Conservation (phyloP, 2,113 vertebrate genomes). For the Clupea harengus region DNA sequence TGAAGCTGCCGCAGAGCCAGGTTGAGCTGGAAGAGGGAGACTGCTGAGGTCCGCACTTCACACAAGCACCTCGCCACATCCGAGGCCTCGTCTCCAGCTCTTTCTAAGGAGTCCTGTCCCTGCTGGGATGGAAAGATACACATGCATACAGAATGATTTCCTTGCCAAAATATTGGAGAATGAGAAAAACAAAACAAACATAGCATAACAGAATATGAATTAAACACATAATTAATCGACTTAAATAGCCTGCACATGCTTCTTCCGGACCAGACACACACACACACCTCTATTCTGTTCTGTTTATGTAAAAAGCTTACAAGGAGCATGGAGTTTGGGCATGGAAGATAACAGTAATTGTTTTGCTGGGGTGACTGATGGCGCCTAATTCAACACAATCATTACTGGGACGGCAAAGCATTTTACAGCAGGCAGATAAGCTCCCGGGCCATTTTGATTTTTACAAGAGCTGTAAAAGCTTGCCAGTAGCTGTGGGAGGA, state of each 20-base stretch:
- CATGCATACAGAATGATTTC: background rate
- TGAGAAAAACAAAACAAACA: background rate
- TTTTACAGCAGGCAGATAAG: constrained; percentile 59
- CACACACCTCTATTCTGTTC: constrained; percentile 21
- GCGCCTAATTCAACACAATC: constrained; percentile 63
- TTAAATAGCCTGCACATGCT: background rate
- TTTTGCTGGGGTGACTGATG: constrained; percentile 60
- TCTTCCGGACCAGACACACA: background rate
- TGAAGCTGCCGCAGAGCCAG: constrained; percentile 70
- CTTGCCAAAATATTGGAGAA: background rate
- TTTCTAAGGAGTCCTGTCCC: constrained; percentile 42
- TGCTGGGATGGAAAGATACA: constrained; percentile 45
- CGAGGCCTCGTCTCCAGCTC: constrained; percentile 49
- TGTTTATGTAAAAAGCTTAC: constrained; percentile 28
- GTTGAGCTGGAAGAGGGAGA: constrained; percentile 75
- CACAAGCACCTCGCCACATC: constrained; percentile 53
- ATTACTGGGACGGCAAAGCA: constrained; percentile 52
- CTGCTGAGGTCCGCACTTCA: constrained; percentile 61
- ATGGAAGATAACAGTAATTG: constrained; percentile 64
- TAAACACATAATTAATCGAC: background rate
- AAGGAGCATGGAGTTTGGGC: constrained; percentile 58
- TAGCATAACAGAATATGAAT: background rate
- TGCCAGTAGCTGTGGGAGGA: constrained; percentile 44
- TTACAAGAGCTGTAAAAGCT: constrained; percentile 56
- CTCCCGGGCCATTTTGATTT: constrained; percentile 46